Base-by-base conservation (phyloP, 2,797 vertebrate species). In the Sarcoramphus papa region DNA sequence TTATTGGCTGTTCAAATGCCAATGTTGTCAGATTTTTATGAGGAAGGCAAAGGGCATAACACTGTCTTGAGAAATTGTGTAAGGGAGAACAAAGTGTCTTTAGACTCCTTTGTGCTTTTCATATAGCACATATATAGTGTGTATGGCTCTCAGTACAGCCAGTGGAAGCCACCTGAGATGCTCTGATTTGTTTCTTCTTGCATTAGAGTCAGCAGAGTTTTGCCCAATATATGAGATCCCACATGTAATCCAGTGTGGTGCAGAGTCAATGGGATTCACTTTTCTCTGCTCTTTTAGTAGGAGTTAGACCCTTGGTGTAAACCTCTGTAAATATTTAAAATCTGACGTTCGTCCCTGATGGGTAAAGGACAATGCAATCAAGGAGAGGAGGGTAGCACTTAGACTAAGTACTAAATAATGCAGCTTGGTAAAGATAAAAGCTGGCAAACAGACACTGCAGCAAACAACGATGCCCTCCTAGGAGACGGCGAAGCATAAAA, bases 331-430 rank as follows among this genome's bases (percentile, higher is more conserved):
- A 94, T 90, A 93, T 96, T 95, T 87, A 59, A 41, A 92, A 86
- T 73, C 14, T 95, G 65, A 51, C 23, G 31, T 95, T 81, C 37
- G 82, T 67, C 87, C 74, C 60, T 85, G 60, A n/a, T 91, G 75
- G 78, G 76, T 70, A 50, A 80, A 95, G 83, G 70, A 88, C 41
- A 74, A 50, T 64, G 59, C 24, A 73, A 27, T 79, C 93, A 91
- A 88, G 85, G 84, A 68, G 54, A 82, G 76, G 35, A 87, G 37
- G 17, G 35, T 43, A 70, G 9, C 28, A 33, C 60, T 93, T 84
- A 75, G 48, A 60, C 28, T 41, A 92, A 94, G 68, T 85, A 37
- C 82, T 96, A 89, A 97, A 83, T 94, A 90, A 92, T 92, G 63
- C 51, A 88, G 33, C 41, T 53, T 85, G 89, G 64, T 92, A 59